These are phyloP conservation scores for Drosophila meridionalis DNA, from an alignment of 2,888 invertebrate species.

Conservation along the genomic window DNA sequence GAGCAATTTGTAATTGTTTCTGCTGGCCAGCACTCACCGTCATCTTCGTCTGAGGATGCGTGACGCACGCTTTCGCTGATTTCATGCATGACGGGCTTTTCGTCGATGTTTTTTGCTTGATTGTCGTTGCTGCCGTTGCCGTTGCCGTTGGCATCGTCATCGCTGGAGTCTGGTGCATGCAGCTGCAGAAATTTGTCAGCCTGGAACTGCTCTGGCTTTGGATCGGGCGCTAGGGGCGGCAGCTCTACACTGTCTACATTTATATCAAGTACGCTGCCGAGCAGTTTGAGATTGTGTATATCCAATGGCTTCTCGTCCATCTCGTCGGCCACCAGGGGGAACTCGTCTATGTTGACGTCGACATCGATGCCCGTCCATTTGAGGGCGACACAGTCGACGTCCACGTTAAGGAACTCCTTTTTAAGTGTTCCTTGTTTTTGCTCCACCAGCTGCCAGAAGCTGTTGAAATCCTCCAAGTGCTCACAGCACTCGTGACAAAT, in stretches of 20 bases:
- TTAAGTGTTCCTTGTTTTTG: constrained; percentile 70
- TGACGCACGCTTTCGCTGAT: constrained; percentile 6
- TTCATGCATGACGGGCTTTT: constrained; percentile 49
- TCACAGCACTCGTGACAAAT: constrained; percentile 69
- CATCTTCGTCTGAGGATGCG: constrained; percentile 44
- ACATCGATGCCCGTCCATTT: constrained; percentile 66
- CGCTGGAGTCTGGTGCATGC: constrained; percentile 1
- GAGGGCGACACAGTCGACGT: constrained; percentile 65
- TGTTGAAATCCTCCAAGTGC: constrained; percentile 73
- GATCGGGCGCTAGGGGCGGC: constrained; percentile 10
- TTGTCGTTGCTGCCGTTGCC: background rate
- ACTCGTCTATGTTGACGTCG: constrained; percentile 68
- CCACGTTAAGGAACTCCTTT: constrained; percentile 68
- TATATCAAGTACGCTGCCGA: constrained; percentile 67
- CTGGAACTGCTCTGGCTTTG: constrained; percentile 1
- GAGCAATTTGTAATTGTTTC: background rate
- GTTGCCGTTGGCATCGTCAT: background rate
- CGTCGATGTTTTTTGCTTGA: constrained; percentile 28
- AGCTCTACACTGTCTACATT: constrained; percentile 73
- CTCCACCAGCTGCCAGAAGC: constrained; percentile 69
- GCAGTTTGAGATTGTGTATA: constrained; percentile 64
- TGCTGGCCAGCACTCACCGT: constrained; percentile 33
- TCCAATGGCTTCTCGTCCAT: constrained; percentile 72
- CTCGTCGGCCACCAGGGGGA: constrained; percentile 62
- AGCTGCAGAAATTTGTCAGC: background rate